Conservation (phyloP, 2,888 invertebrate genomes). For the Eubasilissa splendida region DNA sequence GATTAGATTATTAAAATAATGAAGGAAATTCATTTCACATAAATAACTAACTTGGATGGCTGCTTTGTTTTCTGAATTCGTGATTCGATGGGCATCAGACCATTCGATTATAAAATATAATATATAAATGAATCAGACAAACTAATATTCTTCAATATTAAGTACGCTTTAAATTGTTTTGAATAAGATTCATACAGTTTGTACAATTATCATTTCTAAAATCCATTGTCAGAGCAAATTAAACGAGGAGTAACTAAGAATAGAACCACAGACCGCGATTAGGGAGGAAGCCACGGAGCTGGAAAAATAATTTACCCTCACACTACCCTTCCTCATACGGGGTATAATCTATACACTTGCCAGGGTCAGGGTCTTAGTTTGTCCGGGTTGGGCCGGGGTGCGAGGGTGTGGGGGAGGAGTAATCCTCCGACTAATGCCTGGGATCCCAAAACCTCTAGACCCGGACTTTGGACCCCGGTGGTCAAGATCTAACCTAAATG, state of each 20-base stretch:
- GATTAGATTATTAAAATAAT: no score
- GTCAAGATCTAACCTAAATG: slow-evolving; percentile 39
- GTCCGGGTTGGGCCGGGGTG: slow-evolving; percentile 6
- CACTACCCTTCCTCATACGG: slow-evolving; percentile 19
- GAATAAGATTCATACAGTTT: background rate
- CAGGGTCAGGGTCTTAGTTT: slow-evolving; percentile 40
- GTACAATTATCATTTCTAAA: slow-evolving; percentile 15
- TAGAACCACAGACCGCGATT: slow-evolving; percentile 29
- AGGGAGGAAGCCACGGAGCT: slow-evolving; percentile 11
- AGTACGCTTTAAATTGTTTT: no score
- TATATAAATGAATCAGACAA: no score
- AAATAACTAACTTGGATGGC: no score
- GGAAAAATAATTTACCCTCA: slow-evolving; percentile 40
- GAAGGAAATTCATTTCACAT: no score
- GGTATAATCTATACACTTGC: slow-evolving; percentile 44
- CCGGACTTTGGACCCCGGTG: slow-evolving; percentile 39
- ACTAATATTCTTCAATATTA: no score
- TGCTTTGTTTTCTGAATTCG: no score
- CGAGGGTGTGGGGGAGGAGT: slow-evolving; percentile 28
- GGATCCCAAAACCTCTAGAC: slow-evolving; percentile 42
- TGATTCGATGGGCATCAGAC: no score
- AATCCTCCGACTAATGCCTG: slow-evolving; percentile 53
- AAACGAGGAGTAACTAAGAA: slow-evolving; percentile 18
- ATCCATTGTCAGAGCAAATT: slow-evolving; percentile 33
- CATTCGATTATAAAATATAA: no score